A percentile compares a stretch with the other conserved stretches of the same genome.
These are phyloP conservation scores for Macquaria australasica DNA, from an alignment of 2,113 vertebrate species.

Conservation along the genomic window DNA sequence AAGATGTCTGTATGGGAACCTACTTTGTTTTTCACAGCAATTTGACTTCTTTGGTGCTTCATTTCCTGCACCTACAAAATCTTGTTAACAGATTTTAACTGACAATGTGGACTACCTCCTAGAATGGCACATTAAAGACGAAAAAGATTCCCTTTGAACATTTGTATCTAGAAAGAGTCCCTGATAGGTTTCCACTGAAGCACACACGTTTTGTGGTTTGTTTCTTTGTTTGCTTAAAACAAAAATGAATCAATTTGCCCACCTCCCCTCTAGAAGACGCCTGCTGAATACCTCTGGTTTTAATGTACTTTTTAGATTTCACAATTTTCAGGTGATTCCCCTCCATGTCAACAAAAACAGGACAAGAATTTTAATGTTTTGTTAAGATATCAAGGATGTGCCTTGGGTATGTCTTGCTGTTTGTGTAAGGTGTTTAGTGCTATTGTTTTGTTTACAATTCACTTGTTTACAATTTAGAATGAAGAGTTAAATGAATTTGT, in stretches of 20 bases:
- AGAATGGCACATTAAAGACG: slow-evolving; percentile 14
- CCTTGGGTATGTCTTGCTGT: slow-evolving; percentile 77
- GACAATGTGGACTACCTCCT: slow-evolving; percentile 27
- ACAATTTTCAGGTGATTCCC: slow-evolving; percentile 38
- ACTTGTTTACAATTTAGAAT: slow-evolving; percentile 79
- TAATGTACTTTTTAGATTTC: slow-evolving; percentile 53
- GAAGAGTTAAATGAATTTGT: slow-evolving; percentile 62
- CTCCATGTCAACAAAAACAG: slow-evolving; percentile 50
- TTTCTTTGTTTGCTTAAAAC: slow-evolving; percentile 39
- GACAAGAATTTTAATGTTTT: slow-evolving; percentile 65
- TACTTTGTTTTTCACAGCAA: slow-evolving; percentile 19
- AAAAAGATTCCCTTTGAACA: background rate
- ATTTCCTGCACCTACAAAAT: slow-evolving; percentile 37
- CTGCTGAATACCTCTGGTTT: slow-evolving; percentile 59
- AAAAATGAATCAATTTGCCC: slow-evolving; percentile 14
- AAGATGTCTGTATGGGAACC: slow-evolving; percentile 9
- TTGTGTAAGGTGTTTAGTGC: slow-evolving; percentile 69
- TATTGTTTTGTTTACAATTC: slow-evolving; percentile 79
- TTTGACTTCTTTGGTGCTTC: slow-evolving; percentile 34
- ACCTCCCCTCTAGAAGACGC: slow-evolving; percentile 8
- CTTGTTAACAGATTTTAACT: background rate
- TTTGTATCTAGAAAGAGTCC: background rate
- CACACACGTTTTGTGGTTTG: slow-evolving; percentile 26
- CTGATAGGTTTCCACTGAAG: slow-evolving; percentile 11
- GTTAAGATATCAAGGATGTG: slow-evolving; percentile 78